phyloP scores from a whole-genome alignment of 2,797 vertebrate species.

The Sylvia borin region DNA sequence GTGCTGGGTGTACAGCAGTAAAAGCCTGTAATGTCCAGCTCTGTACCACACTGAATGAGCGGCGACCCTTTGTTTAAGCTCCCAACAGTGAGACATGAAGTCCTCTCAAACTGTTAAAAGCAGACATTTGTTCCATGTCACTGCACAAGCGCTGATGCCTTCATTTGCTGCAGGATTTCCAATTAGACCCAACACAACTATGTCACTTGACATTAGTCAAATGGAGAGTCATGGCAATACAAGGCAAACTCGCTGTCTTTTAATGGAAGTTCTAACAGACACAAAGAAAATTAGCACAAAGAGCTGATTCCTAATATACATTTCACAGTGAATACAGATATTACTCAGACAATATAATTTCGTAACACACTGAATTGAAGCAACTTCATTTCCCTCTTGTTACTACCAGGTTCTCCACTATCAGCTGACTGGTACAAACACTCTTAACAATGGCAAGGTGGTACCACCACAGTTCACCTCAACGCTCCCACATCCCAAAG shows the following conservation, averaged over 20 bases:
- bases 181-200: neutral
- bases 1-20: neutral
- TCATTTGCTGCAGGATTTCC: neutral
- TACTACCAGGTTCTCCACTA: neutral
- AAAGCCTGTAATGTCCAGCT: neutral
- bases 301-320: neutral
- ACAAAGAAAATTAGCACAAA: neutral
- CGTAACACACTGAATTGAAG: neutral
- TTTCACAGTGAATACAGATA: neutral
- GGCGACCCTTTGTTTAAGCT: neutral
- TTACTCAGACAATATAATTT: neutral
- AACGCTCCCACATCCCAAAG: neutral
- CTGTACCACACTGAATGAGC: neutral
- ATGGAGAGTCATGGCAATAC: neutral
- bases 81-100: neutral
- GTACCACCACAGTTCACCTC: neutral
- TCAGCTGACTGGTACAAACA: neutral
- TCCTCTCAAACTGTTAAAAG: conserved; percentile 37
- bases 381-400: neutral
- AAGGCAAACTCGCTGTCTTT: neutral
- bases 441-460: neutral
- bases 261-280: neutral
- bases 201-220: neutral
- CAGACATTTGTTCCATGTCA: conserved; percentile 25
- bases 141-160: conserved; percentile 1